Conservation (phyloP, 2,113 vertebrate species). For the Eonycteris spelaea region DNA sequence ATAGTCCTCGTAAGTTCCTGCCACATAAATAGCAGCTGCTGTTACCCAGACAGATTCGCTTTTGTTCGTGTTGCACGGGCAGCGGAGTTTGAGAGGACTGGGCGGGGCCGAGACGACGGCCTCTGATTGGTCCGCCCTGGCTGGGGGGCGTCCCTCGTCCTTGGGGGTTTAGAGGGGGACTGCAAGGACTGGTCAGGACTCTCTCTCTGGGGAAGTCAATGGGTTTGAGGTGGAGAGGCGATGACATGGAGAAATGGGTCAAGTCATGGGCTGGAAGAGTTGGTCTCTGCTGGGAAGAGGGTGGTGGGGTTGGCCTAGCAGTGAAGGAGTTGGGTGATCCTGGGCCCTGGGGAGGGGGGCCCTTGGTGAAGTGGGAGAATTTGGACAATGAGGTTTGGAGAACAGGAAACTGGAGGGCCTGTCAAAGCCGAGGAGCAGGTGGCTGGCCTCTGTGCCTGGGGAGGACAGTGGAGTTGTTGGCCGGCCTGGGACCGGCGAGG, state of each 20-base stretch:
- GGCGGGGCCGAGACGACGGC: background rate
- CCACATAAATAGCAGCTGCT: background rate
- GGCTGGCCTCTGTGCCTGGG: background rate
- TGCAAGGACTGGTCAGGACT: background rate
- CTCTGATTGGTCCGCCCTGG: background rate
- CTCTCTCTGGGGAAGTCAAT: accelerated
- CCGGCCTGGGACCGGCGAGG: too few relatives aligned
- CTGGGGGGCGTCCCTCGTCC: background rate
- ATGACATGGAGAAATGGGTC: background rate
- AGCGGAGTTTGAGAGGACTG: background rate
- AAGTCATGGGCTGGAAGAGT: background rate
- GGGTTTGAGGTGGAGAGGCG: background rate
- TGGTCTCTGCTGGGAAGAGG: background rate
- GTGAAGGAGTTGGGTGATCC: background rate
- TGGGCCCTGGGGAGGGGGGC: background rate
- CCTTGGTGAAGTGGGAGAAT: background rate
- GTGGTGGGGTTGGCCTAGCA: background rate
- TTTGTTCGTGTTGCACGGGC: background rate
- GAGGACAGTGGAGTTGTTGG: background rate
- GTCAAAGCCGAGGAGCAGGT: background rate
- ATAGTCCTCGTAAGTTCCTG: background rate
- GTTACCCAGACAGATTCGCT: background rate
- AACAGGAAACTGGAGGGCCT: background rate
- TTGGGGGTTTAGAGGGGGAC: background rate
- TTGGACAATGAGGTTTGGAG: background rate